Percentiles rank a stretch among this genome's conserved stretches.
These are phyloP conservation scores for Zenarchopterus dispar DNA, from an alignment of 2,797 vertebrate species.

Conservation along the genomic window DNA sequence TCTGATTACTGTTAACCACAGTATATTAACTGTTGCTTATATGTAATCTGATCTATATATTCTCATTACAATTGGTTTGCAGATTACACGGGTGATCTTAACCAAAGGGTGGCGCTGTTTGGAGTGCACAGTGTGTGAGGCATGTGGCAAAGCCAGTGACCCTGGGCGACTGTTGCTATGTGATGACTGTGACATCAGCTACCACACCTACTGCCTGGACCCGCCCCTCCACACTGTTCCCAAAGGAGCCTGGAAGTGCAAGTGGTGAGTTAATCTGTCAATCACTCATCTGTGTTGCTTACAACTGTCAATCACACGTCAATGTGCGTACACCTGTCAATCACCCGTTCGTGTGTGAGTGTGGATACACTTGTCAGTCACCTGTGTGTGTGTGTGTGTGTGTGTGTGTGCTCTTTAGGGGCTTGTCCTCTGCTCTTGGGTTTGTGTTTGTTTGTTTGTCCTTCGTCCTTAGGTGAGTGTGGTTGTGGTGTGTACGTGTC, in stretches of 20 bases:
- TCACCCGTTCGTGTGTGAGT: too few species aligned
- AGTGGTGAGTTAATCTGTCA: conserved; percentile 84
- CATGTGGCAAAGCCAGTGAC: conserved; percentile 92
- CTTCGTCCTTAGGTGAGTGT: not conserved
- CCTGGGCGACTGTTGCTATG: conserved; percentile 91
- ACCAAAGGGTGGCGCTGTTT: conserved; percentile 96
- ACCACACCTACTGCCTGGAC: conserved; percentile 95
- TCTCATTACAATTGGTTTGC: not conserved
- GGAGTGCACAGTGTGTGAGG: conserved; percentile 95
- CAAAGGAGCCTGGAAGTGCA: conserved; percentile 96
- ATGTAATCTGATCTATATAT: not conserved
- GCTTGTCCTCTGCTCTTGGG: conserved; percentile 72
- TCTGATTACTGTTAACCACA: not conserved
- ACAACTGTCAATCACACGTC: too few species aligned
- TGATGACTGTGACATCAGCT: conserved; percentile 96
- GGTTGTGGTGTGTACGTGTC: not conserved
- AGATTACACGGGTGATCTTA: conserved; percentile 93
- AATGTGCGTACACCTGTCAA: too few species aligned
- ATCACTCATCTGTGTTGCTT: not conserved
- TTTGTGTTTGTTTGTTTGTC: conserved; percentile 83
- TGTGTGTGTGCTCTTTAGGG: not conserved
- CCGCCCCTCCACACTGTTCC: conserved; percentile 93
- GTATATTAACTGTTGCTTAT: not conserved
- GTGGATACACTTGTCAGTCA: too few species aligned
- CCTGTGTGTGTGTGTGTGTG: not conserved